These are phyloP conservation scores for Lasioglossum vierecki DNA, from an alignment of 2,888 invertebrate genomes.

Conservation along the genomic window DNA sequence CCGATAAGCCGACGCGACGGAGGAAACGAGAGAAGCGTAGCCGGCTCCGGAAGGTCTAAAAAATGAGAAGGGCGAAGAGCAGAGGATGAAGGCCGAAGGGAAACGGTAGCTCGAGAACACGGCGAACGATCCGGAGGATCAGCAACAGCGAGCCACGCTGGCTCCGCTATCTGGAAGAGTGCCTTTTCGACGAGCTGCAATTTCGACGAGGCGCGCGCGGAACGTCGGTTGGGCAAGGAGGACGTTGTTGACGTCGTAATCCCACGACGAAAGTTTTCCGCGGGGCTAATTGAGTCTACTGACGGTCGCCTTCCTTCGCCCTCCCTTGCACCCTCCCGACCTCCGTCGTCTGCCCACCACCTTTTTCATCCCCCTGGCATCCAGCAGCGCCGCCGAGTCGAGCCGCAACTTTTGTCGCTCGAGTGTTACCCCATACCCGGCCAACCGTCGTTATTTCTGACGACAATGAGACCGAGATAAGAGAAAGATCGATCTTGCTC, in stretches of 20 bases:
- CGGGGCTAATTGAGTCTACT: slow-evolving; percentile 76
- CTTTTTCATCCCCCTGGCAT: slow-evolving; percentile 18
- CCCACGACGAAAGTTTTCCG: slow-evolving; percentile 74
- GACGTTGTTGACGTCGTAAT: slow-evolving; percentile 78
- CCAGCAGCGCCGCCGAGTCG: slow-evolving; percentile 17
- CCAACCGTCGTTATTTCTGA: slow-evolving; percentile 49
- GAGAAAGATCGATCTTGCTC: slow-evolving; percentile 50
- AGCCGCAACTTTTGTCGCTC: slow-evolving; percentile 67
- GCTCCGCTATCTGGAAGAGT: slow-evolving; percentile 55
- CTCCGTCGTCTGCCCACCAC: slow-evolving; percentile 14
- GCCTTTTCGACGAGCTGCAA: slow-evolving; percentile 66
- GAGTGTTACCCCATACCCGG: slow-evolving; percentile 38
- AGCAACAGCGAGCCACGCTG: slow-evolving; percentile 18
- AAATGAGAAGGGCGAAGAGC: slow-evolving; percentile 6
- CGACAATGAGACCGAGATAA: slow-evolving; percentile 56
- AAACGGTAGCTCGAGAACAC: slow-evolving; percentile 19
- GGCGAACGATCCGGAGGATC: slow-evolving; percentile 39
- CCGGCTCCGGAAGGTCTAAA: background rate
- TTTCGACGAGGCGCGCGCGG: slow-evolving; percentile 49
- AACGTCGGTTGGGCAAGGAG: slow-evolving; percentile 60
- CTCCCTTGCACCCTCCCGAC: background rate
- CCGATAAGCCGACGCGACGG: slow-evolving; percentile 13
- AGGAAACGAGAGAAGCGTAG: background rate
- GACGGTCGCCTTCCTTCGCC: slow-evolving; percentile 11
- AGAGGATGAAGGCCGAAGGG: background rate